Evolutionary conservation across 2,113 vertebrate genomes (phyloP).

Genomic region (Bungarus multicinctus): DNA sequence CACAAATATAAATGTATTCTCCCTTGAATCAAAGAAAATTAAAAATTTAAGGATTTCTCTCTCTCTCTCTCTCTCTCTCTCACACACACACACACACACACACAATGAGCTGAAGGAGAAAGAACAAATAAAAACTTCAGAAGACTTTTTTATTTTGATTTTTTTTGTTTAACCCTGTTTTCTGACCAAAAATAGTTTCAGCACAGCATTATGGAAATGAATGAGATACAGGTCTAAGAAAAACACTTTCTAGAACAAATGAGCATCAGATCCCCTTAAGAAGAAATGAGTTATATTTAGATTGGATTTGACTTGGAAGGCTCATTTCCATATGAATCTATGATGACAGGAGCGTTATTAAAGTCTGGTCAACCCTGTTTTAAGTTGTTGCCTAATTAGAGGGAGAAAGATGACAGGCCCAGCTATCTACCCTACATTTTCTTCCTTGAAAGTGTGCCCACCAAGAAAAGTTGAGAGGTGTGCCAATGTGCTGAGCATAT

Average conservation of each 20-base stretch:
- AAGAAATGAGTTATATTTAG: conserved; percentile 23
- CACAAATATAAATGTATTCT: not conserved
- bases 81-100: no score
- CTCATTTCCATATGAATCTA: conserved; percentile 9
- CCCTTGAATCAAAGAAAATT: not conserved
- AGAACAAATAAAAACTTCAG: not conserved
- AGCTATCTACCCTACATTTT: conserved; percentile 11
- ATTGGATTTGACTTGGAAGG: conserved; percentile 37
- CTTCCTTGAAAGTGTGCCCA: not conserved
- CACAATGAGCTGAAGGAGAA: not conserved
- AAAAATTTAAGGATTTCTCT: not conserved
- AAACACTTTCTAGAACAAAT: conserved; percentile 25
- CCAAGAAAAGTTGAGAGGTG: not conserved
- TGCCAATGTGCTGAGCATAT: not conserved
- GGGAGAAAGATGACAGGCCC: conserved; percentile 23
- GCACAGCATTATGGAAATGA: not conserved
- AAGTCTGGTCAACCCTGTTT: conserved; percentile 51
- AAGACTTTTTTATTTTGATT: not conserved
- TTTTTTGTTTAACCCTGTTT: not conserved
- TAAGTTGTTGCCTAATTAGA: conserved; percentile 58
- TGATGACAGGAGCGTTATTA: conserved; percentile 49
- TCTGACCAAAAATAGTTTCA: not conserved
- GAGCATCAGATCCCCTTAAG: conserved; percentile 37
- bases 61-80: no score
- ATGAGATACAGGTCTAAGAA: not conserved